A percentile compares a stretch with the other conserved stretches of the same genome.
Evolutionary conservation across 2,113 vertebrate species (phyloP).

Genomic region (Sardina pilchardus): DNA sequence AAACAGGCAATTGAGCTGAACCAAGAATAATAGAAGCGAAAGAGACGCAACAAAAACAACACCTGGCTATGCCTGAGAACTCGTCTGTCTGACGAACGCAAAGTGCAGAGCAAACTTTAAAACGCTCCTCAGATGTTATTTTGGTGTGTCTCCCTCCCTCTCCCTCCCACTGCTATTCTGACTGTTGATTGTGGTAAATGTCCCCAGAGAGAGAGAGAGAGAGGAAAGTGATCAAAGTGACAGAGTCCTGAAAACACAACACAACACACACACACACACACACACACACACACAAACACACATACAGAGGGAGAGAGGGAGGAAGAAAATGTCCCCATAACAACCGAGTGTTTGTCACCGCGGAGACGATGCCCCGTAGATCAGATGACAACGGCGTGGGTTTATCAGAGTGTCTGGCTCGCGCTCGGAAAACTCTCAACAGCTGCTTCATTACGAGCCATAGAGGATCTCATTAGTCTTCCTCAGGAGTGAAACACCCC

Average conservation of each 20-base stretch:
- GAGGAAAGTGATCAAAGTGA: slow-evolving; percentile 65
- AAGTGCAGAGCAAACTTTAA: slow-evolving; percentile 20
- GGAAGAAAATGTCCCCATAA: slow-evolving; percentile 48
- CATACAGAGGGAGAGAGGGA: background rate
- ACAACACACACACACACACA: background rate
- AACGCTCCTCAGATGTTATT: slow-evolving; percentile 20
- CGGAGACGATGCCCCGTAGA: slow-evolving; percentile 56
- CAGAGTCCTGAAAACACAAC: slow-evolving; percentile 45
- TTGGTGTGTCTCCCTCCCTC: slow-evolving; percentile 30
- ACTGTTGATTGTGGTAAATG: slow-evolving; percentile 33
- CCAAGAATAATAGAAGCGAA: slow-evolving; percentile 17
- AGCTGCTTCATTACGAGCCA: slow-evolving; percentile 63
- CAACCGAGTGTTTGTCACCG: slow-evolving; percentile 65
- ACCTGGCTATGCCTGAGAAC: slow-evolving; percentile 55
- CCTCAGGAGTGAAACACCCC: slow-evolving; percentile 46
- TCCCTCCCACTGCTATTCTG: slow-evolving; percentile 21
- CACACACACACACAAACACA: too few relatives aligned
- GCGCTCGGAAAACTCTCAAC: slow-evolving; percentile 58
- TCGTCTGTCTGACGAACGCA: background rate
- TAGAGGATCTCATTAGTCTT: slow-evolving; percentile 65
- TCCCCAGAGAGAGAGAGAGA: slow-evolving; percentile 50
- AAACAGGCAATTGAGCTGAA: slow-evolving; percentile 5
- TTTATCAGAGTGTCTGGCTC: slow-evolving; percentile 56
- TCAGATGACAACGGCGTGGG: slow-evolving; percentile 60
- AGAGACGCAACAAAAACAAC: slow-evolving; percentile 48